phyloP scores from a whole-genome alignment of 1,140 invertebrate genomes.

The Heliconius melpomene region DNA sequence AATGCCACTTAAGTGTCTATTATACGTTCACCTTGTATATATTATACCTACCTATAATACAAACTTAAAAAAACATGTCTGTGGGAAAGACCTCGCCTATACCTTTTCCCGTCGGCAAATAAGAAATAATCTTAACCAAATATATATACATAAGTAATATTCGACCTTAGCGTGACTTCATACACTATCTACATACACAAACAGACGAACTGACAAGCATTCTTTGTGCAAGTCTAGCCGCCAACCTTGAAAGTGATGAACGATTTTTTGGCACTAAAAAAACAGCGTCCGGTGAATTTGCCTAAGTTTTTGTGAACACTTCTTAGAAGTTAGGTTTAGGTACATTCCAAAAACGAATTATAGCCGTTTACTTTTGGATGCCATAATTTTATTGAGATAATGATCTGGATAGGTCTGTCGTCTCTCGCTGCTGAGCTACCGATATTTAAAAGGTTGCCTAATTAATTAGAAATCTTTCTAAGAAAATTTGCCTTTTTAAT shows the following conservation, averaged over 20 bases:
- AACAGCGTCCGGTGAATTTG: conserved; percentile 73
- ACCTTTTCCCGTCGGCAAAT: conserved; percentile 59
- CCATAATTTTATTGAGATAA: conserved; percentile 72
- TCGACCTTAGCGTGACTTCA: conserved; percentile 70
- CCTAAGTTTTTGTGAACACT: conserved; percentile 72
- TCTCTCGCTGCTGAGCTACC: conserved; percentile 25
- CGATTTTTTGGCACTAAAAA: conserved; percentile 68
- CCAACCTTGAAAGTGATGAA: conserved; percentile 71
- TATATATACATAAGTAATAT: conserved; percentile 44
- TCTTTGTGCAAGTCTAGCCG: conserved; percentile 75
- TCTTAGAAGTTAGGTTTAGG: conserved; percentile 75
- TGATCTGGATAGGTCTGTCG: conserved; percentile 48
- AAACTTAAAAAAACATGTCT: background rate
- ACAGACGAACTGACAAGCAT: conserved; percentile 70
- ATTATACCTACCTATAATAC: background rate
- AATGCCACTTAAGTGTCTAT: background rate
- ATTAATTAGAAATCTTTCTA: conserved; percentile 42
- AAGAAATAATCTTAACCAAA: conserved; percentile 68
- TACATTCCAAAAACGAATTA: conserved; percentile 71
- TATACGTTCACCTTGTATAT: conserved; percentile 17
- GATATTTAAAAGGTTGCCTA: conserved; percentile 32
- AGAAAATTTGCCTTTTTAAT: conserved; percentile 25
- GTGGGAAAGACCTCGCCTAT: conserved; percentile 51
- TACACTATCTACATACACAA: conserved; percentile 68
- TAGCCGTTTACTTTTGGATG: conserved; percentile 67